These are phyloP conservation scores for Oreortyx pictus DNA, from an alignment of 2,797 vertebrate species.

Conservation along the genomic window DNA sequence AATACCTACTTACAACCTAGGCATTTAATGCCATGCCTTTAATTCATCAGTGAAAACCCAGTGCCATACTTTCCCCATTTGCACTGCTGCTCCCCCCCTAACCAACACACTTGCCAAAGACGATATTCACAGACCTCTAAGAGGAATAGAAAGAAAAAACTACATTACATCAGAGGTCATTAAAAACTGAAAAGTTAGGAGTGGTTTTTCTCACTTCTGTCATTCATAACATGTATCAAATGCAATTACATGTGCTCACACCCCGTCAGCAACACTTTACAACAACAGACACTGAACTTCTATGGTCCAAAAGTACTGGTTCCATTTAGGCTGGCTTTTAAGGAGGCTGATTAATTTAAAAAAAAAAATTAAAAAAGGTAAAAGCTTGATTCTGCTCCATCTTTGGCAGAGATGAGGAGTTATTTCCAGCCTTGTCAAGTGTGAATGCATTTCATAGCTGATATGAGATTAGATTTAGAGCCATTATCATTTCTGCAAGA, in stretches of 20 bases:
- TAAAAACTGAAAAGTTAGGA: constrained; percentile 59
- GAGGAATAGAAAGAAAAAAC: not conserved
- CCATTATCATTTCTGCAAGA: not conserved
- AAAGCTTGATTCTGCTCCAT: not conserved
- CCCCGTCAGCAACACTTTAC: not conserved
- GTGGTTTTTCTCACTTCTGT: constrained; percentile 54
- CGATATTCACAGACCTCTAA: constrained; percentile 44
- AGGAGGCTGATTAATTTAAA: not conserved
- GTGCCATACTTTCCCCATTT: constrained; percentile 16
- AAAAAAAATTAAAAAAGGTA: constrained; percentile 20
- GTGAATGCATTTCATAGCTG: not conserved
- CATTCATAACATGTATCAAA: constrained; percentile 1
- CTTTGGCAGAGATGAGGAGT: not conserved
- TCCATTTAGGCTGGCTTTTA: not conserved
- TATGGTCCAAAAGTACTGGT: not conserved
- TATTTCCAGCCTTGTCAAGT: not conserved
- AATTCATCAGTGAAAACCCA: not conserved
- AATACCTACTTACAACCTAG: not conserved
- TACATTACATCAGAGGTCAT: constrained; percentile 51
- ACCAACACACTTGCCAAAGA: constrained; percentile 47
- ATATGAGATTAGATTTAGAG: not conserved
- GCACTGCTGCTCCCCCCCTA: not conserved
- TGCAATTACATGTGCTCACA: not conserved
- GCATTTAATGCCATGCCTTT: not conserved
- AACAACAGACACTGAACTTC: not conserved